These are phyloP conservation scores for Neosalanx taihuensis DNA, from an alignment of 2,797 vertebrate species.

Conservation along the genomic window DNA sequence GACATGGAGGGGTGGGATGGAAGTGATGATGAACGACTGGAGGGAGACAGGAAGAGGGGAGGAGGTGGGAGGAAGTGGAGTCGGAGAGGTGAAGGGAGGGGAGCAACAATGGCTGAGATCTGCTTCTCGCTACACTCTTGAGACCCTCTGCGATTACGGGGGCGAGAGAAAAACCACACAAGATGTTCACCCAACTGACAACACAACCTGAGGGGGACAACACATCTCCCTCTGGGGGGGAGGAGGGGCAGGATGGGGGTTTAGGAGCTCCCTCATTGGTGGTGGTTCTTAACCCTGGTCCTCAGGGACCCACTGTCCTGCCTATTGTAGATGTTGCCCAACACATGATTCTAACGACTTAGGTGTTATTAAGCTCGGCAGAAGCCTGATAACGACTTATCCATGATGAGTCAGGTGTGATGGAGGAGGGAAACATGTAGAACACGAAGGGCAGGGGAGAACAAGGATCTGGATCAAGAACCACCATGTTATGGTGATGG, in stretches of 20 bases:
- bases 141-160: not conserved
- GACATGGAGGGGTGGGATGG: slow-evolving; percentile 61
- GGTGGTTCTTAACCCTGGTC: not conserved
- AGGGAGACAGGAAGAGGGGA: slow-evolving; percentile 28
- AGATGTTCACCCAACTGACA: not conserved
- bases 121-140: slow-evolving; percentile 37
- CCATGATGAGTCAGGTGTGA: too few relatives aligned
- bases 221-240: not conserved
- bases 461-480: too few relatives aligned
- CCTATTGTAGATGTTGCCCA: too few relatives aligned
- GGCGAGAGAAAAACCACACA: not conserved
- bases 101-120: slow-evolving; percentile 47
- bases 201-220: not conserved
- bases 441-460: too few relatives aligned
- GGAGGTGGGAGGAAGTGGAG: slow-evolving; percentile 32
- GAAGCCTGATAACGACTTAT: too few relatives aligned
- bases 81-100: slow-evolving; percentile 48
- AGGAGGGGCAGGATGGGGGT: not conserved
- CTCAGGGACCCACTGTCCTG: too few relatives aligned
- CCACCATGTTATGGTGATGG: too few relatives aligned
- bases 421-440: too few relatives aligned
- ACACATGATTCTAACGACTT: too few relatives aligned
- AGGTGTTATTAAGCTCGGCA: too few relatives aligned
- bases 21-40: slow-evolving; percentile 62
- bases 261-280: not conserved